A percentile compares a stretch with the other conserved stretches of the same genome.
These are phyloP conservation scores for Pseudopipra pipra DNA, from an alignment of 2,113 vertebrate genomes.

Conservation along the genomic window DNA sequence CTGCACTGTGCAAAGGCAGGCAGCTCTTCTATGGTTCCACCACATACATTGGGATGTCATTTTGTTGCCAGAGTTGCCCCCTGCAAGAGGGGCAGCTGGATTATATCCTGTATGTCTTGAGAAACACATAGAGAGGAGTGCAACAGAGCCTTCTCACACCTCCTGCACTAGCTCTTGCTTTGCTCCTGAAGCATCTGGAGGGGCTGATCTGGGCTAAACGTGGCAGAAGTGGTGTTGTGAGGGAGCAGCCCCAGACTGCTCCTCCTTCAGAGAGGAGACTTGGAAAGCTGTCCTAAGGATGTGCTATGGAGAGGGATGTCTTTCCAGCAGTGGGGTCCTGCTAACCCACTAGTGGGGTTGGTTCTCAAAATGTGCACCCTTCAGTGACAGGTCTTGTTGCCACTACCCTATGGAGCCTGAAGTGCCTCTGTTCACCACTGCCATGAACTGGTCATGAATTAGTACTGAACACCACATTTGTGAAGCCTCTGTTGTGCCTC, in stretches of 20 bases:
- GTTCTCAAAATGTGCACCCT: background rate
- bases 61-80: background rate
- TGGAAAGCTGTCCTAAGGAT: fast-evolving
- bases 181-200: background rate
- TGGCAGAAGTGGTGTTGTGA: background rate
- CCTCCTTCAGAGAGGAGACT: background rate
- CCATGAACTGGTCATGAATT: background rate
- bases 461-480: fast-evolving
- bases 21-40: no score
- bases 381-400: fast-evolving
- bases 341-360: background rate
- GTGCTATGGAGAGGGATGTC: background rate
- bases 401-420: fast-evolving
- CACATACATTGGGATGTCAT: fast-evolving
- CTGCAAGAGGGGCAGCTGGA: background rate
- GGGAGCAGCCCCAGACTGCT: background rate
- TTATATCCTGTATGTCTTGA: fast-evolving
- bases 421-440: background rate
- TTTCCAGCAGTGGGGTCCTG: background rate
- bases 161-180: background rate
- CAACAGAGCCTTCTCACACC: background rate
- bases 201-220: background rate
- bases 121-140: background rate
- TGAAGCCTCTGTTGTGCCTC: background rate
- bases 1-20: background rate